phyloP scores from a whole-genome alignment of 2,113 vertebrate genomes.

The Erpornis zantholeuca region DNA sequence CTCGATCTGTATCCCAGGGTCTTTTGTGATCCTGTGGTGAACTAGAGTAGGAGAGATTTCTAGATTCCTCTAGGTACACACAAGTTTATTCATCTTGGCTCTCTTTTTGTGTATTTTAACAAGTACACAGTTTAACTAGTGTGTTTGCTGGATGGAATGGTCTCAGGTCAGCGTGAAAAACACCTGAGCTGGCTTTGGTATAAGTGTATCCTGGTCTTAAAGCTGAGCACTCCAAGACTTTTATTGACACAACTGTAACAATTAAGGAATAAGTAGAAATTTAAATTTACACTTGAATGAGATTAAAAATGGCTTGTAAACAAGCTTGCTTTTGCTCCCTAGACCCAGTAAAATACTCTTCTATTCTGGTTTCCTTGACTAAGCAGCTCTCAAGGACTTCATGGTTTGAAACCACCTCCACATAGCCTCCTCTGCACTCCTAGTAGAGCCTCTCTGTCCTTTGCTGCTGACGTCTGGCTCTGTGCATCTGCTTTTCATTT shows the following conservation, averaged over 20 bases:
- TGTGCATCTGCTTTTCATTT: background rate
- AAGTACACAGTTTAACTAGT: background rate
- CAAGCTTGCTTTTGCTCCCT: background rate
- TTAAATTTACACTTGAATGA: background rate
- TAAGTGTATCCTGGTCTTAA: background rate
- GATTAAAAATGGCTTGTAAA: background rate
- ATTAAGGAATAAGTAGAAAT: background rate
- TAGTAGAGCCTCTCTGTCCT: background rate
- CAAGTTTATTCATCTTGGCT: background rate
- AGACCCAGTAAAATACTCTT: background rate
- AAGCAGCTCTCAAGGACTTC: background rate
- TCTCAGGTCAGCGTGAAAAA: background rate
- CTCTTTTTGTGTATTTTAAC: background rate
- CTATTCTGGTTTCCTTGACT: background rate
- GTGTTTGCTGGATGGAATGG: background rate
- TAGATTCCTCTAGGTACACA: background rate
- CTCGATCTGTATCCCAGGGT: background rate
- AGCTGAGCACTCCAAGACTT: background rate
- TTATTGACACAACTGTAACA: background rate
- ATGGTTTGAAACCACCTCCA: background rate
- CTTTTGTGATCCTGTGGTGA: background rate
- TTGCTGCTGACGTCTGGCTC: background rate
- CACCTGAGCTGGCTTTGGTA: background rate
- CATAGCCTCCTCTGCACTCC: background rate
- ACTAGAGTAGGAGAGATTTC: background rate